Conservation (phyloP, 2,888 invertebrate species). For the Augiades crinisus region DNA sequence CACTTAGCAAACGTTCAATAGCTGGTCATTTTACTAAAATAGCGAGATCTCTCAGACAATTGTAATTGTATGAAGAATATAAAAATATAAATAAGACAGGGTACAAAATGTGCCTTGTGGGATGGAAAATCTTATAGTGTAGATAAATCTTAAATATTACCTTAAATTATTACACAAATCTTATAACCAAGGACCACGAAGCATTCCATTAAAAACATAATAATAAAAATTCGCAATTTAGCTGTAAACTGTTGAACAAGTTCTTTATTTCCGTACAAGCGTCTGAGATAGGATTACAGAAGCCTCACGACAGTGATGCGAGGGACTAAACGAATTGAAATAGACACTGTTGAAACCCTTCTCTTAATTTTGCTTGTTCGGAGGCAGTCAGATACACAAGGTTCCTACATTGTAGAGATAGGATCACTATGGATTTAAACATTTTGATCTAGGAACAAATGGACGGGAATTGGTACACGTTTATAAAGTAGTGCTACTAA, state of each 20-base stretch:
- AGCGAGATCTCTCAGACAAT: too few species aligned
- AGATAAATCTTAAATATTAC: too few species aligned
- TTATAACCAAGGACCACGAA: too few species aligned
- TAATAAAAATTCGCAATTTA: too few species aligned
- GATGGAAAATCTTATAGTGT: too few species aligned
- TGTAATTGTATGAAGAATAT: too few species aligned
- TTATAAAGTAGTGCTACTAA: not conserved
- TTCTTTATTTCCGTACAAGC: not conserved
- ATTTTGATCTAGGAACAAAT: not conserved
- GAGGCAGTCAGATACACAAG: not conserved
- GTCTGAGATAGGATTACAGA: not conserved
- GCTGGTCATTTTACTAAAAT: too few species aligned
- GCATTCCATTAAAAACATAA: too few species aligned
- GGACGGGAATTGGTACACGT: not conserved
- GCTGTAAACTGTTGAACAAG: not conserved
- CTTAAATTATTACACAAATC: too few species aligned
- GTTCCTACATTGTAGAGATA: not conserved
- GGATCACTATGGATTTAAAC: not conserved
- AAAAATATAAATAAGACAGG: too few species aligned
- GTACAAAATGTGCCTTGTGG: too few species aligned
- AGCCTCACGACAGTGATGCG: not conserved
- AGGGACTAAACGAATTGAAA: not conserved
- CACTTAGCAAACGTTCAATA: too few species aligned
- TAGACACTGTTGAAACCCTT: not conserved
- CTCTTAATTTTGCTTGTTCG: not conserved